Conservation (phyloP, 2,797 vertebrate genomes). For the Garrulus glandarius region DNA sequence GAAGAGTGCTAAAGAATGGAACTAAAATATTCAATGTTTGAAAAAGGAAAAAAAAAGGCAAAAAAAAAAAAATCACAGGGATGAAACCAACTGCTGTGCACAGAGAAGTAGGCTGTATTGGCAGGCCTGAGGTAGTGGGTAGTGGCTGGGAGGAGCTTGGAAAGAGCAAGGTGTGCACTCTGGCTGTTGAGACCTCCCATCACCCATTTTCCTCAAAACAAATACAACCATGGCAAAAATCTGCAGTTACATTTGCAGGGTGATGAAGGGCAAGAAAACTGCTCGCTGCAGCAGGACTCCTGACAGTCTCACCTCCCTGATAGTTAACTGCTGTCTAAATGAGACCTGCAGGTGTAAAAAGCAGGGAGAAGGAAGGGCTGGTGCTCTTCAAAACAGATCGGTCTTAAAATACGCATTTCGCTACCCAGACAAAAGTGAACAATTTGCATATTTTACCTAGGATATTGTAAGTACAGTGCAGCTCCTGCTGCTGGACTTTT, state of each 20-base stretch:
- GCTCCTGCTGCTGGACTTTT: neutral
- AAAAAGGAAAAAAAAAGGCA: accelerated
- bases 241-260: neutral
- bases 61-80: neutral
- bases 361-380: neutral
- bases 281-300: neutral
- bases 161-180: neutral
- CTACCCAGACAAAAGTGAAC: neutral
- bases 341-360: neutral
- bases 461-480: neutral
- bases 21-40: conserved; percentile 42
- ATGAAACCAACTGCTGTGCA: conserved; percentile 36
- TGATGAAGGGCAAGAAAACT: neutral
- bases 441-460: neutral
- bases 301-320: neutral
- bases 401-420: neutral
- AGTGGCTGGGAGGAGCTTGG: neutral
- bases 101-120: neutral
- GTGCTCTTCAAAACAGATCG: neutral
- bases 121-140: accelerated
- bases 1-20: conserved; percentile 36
- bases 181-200: neutral
- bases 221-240: neutral
- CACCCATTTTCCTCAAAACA: neutral
- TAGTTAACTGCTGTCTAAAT: neutral